These are phyloP conservation scores for Virgularia gustaviana DNA, from an alignment of 92 coral and sea anemone species.

Conservation along the genomic window DNA sequence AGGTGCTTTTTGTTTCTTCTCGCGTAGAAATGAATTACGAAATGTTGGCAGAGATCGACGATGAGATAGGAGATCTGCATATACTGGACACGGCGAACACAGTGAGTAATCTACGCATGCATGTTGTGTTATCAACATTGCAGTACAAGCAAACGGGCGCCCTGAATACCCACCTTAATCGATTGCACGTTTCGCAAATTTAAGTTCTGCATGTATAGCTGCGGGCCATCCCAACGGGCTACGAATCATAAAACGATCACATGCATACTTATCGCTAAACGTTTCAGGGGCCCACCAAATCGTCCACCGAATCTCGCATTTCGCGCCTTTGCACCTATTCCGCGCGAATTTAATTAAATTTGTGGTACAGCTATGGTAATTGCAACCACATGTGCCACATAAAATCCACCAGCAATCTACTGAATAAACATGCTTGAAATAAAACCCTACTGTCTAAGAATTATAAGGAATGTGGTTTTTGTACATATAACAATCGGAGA, in stretches of 20 bases:
- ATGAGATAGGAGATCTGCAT: slow-evolving; percentile 71
- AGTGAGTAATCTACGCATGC: slow-evolving; percentile 65
- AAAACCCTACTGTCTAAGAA: no score
- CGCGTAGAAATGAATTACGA: slow-evolving; percentile 75
- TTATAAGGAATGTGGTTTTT: no score
- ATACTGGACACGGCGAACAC: slow-evolving; percentile 80
- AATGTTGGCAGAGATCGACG: slow-evolving; percentile 68
- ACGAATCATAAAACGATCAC: no score
- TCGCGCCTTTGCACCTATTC: slow-evolving; percentile 2
- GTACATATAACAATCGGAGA: no score
- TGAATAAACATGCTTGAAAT: no score
- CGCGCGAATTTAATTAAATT: neutral
- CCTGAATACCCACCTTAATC: neutral
- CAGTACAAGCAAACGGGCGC: no score
- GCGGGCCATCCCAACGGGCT: neutral
- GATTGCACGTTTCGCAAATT: neutral
- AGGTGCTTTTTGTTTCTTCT: slow-evolving; percentile 19
- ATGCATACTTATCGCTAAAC: slow-evolving; percentile 14
- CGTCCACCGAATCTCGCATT: neutral
- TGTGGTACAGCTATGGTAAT: neutral
- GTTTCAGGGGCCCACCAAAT: neutral
- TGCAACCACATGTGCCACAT: neutral
- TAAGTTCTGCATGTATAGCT: neutral
- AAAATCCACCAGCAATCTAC: no score
- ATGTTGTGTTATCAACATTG: neutral